Conservation (phyloP, 2,113 vertebrate species). For the Ptychochromis oligacanthus region DNA sequence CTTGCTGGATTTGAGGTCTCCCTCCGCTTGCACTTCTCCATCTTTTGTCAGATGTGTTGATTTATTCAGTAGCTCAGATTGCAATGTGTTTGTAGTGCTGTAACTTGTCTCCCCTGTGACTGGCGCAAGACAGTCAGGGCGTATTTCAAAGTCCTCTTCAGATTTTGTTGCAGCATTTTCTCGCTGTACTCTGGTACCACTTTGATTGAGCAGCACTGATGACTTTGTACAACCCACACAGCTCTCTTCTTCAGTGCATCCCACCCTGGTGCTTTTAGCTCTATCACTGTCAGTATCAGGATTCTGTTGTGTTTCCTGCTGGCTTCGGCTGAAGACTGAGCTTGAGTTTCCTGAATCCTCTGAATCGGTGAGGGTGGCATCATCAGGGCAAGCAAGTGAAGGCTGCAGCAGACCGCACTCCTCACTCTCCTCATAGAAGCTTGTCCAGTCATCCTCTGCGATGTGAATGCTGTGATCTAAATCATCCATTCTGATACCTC, state of each 20-base stretch:
- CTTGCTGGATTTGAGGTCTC: slow-evolving; percentile 5
- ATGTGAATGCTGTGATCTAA: slow-evolving; percentile 93
- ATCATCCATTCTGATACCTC: slow-evolving; percentile 86
- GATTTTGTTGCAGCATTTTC: background rate
- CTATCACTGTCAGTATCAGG: background rate
- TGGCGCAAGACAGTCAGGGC: background rate
- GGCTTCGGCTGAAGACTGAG: background rate
- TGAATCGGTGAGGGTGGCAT: slow-evolving; percentile 84
- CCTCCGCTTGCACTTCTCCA: background rate
- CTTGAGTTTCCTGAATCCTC: slow-evolving; percentile 73
- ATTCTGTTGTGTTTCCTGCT: slow-evolving; percentile 1
- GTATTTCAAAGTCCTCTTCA: background rate
- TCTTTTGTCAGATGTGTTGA: background rate
- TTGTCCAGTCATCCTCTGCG: slow-evolving; percentile 88
- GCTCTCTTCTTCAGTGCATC: background rate
- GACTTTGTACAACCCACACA: background rate
- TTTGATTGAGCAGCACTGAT: background rate
- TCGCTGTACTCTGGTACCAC: background rate
- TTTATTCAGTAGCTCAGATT: slow-evolving; percentile 5
- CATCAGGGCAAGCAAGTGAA: slow-evolving; percentile 84
- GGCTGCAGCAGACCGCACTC: slow-evolving; percentile 85
- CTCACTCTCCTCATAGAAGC: slow-evolving; percentile 84
- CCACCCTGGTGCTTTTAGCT: background rate
- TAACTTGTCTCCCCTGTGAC: background rate
- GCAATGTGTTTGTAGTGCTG: background rate